A percentile compares a stretch with the other conserved stretches of the same genome.
phyloP scores from a whole-genome alignment of 2,888 invertebrate genomes.

The Temnothorax rugatulus region DNA sequence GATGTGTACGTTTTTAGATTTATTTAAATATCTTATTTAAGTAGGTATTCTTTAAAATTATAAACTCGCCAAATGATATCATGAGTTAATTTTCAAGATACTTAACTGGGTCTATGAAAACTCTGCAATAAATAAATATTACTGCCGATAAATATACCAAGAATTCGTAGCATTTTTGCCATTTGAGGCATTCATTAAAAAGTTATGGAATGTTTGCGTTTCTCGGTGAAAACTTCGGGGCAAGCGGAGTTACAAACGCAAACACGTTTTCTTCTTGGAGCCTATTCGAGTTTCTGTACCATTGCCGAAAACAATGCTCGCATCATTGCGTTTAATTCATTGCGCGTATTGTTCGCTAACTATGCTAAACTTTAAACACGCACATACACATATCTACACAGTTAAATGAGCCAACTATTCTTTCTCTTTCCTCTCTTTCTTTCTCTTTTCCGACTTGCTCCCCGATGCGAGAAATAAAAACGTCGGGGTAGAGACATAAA shows the following conservation, averaged over 20 bases:
- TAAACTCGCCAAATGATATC: neutral
- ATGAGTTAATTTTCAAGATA: neutral
- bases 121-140: neutral
- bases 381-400: neutral
- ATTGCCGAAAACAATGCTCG: slow-evolving; percentile 38
- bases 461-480: slow-evolving; percentile 36
- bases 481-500: slow-evolving; percentile 33
- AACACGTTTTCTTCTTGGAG: neutral
- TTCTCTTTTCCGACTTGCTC: neutral
- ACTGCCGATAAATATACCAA: neutral
- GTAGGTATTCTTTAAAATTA: neutral
- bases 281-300: slow-evolving; percentile 29
- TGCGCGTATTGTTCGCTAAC: slow-evolving; percentile 14
- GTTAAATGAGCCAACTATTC: neutral
- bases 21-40: neutral
- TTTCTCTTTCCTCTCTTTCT: neutral
- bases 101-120: neutral
- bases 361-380: slow-evolving; percentile 10
- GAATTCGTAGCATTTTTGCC: neutral
- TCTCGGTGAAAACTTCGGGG: neutral
- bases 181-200: slow-evolving; percentile 29
- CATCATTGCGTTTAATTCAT: slow-evolving; percentile 36
- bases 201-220: slow-evolving; percentile 29
- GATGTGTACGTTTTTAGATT: neutral
- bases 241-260: neutral